Evolutionary conservation across 2,113 vertebrate genomes (phyloP).

Genomic region (Todiramphus chloris): DNA sequence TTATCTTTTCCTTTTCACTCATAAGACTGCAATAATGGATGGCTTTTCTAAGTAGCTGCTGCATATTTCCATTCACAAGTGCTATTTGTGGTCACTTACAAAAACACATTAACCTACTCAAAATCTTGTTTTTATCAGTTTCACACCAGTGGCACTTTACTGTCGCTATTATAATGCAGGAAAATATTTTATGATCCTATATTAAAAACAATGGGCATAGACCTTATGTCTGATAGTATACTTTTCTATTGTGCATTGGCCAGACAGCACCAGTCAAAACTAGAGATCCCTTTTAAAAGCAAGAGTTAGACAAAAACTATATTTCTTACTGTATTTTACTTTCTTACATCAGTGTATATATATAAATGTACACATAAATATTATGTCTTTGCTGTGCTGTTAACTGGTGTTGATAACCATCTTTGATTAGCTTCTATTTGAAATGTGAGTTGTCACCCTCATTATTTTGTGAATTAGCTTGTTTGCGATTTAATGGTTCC

Average conservation of each 20-base stretch:
- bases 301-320: not conserved
- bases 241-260: not conserved
- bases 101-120: not conserved
- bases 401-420: not conserved
- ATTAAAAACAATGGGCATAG: not conserved
- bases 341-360: not conserved
- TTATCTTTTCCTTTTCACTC: not conserved
- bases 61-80: constrained; percentile 19
- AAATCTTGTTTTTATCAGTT: constrained; percentile 17
- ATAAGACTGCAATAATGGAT: not conserved
- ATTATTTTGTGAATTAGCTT: not conserved
- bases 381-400: not conserved
- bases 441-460: not conserved
- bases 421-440: not conserved
- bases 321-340: not conserved
- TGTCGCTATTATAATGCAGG: not conserved
- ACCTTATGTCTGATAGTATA: not conserved
- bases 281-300: not conserved
- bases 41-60: not conserved
- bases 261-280: not conserved
- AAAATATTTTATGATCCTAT: not conserved
- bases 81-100: constrained; percentile 20
- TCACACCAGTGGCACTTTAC: not conserved
- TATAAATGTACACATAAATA: not conserved
- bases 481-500: not conserved